Percentiles rank a stretch among this genome's conserved stretches.
phyloP scores from a whole-genome alignment of 2,888 invertebrate species.

The Liposcelis brunnea region DNA sequence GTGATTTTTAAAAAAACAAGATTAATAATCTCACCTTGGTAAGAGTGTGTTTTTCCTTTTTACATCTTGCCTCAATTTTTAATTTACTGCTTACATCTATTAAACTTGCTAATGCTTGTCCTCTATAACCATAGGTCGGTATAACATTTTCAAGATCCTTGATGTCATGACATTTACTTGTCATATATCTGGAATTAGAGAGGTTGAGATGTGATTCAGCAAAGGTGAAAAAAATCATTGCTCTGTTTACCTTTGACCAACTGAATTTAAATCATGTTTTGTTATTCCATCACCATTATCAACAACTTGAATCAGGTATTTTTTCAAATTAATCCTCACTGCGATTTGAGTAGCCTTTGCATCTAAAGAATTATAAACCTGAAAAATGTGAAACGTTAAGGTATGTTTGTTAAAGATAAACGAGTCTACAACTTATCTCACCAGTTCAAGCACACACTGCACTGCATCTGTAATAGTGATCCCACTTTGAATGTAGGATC shows the following conservation, averaged over 20 bases:
- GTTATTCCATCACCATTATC: conserved; percentile 59
- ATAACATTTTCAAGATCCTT: conserved; percentile 33
- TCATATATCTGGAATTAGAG: conserved; percentile 31
- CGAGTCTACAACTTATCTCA: conserved; percentile 21
- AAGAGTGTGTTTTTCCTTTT: too few relatives aligned
- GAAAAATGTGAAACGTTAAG: conserved; percentile 8
- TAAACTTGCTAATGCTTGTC: conserved; percentile 48
- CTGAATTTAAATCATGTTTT: conserved; percentile 32
- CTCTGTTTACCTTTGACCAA: conserved; percentile 40
- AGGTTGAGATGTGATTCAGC: neutral
- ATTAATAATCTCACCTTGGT: too few relatives aligned
- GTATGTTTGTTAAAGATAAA: too few relatives aligned
- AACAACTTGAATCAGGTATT: conserved; percentile 49
- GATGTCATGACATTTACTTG: conserved; percentile 42
- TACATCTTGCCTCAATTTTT: conserved; percentile 15
- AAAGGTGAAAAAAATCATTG: neutral
- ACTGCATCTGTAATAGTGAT: conserved; percentile 35
- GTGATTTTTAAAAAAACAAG: too few relatives aligned
- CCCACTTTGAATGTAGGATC: conserved; percentile 36
- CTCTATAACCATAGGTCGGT: conserved; percentile 45
- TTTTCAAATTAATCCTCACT: conserved; percentile 41
- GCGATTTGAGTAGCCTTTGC: conserved; percentile 51
- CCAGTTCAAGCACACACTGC: conserved; percentile 46
- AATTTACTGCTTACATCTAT: conserved; percentile 36
- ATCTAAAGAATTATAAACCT: conserved; percentile 55